Evolutionary conservation across 2,113 vertebrate species (phyloP), one percentile per base, ranked within the genome.

Genomic region (Onychorhynchus coronatus): DNA sequence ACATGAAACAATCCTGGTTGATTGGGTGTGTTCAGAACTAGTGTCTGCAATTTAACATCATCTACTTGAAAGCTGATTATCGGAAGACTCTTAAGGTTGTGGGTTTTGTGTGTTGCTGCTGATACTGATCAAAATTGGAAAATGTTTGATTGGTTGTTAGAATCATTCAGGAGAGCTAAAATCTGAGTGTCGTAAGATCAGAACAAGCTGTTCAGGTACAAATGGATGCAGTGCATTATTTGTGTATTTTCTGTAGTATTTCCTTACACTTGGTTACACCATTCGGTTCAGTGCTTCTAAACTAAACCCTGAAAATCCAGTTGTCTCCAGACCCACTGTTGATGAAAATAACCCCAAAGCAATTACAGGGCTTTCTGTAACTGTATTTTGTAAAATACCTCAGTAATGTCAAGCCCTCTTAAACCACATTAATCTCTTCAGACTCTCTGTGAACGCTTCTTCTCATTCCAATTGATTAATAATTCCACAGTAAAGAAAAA

Each of bases 361-460:
- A 56, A 77, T 81, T 81, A 22, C 53, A 66, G 61, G 41, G 27
- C 56, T 84, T 89, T 59, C 37, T 91, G 47, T 82, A 74, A 35
- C 61, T 19, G 5, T 27, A 5, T 76, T 85, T 78, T 74, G 52
- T 91, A 49, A 85, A 89, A 78, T 22, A 21, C 85, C 50, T 91
- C 41, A 28, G 61, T 83, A 53, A 58, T 79, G 92, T 81, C 95
- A 95, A 39, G 85, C 52, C 65, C 66, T 92, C 59, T 77, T 96
- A 96, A 97, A 55, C 63, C 42, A 85, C 49, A 41, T 85, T 92
- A 84, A 95, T 97, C 93, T 96, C 93, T 88, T 95, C 50, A 94
- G 47, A 59, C 91, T 91, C 94, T 65, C 52, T 90, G 78, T 77
- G 84, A 91, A 85, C 50, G 41, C 52, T 85, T 2, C 47, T 82